Conservation (phyloP, 2,797 vertebrate species). For the Streptopelia turtur region DNA sequence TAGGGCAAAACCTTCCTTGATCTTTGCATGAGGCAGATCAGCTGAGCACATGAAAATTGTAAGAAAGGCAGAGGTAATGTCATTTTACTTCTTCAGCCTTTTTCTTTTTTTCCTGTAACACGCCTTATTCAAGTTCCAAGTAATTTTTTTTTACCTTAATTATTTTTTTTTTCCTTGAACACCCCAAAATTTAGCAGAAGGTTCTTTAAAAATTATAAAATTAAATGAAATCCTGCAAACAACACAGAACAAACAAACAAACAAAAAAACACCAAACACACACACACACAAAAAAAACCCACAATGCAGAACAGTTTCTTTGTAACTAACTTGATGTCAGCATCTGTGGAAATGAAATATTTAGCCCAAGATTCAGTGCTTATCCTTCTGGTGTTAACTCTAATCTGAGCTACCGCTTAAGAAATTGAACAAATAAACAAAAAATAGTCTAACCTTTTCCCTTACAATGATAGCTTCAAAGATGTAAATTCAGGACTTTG, state of each 20-base stretch:
- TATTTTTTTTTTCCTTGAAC: not conserved
- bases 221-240: not conserved
- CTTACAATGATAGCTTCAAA: not conserved
- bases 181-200: not conserved
- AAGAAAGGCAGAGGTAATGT: not conserved
- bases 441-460: not conserved
- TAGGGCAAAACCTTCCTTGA: not conserved
- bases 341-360: slow-evolving; percentile 64
- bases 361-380: slow-evolving; percentile 22
- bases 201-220: not conserved
- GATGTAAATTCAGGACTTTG: not conserved
- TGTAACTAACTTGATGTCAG: not conserved
- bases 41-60: not conserved
- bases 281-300: no score
- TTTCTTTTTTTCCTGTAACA: not conserved
- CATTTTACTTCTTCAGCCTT: not conserved
- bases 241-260: not conserved
- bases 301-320: not conserved
- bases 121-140: not conserved
- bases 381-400: slow-evolving; percentile 24
- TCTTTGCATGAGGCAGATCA: not conserved
- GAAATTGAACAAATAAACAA: slow-evolving; percentile 33
- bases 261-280: no score
- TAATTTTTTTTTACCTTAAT: not conserved
- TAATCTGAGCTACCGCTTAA: not conserved